Evolutionary conservation across 2,797 vertebrate genomes (phyloP).

Genomic region (Pseudocheirus occidentalis): DNA sequence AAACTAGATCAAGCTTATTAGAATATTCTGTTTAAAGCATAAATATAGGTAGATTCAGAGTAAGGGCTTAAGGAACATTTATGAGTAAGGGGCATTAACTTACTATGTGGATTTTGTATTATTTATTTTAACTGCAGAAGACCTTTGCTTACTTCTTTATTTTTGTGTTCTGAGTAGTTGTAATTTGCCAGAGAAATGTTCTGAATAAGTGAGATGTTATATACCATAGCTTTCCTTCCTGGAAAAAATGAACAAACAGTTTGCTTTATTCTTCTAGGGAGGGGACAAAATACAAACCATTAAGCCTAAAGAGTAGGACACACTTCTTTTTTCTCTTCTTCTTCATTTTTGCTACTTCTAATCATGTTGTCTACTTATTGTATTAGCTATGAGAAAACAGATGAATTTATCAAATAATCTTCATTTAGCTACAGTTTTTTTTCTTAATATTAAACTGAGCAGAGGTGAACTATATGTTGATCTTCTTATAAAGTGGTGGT

Average conservation of each 20-base stretch:
- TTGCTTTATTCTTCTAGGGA: not conserved
- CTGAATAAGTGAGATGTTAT: not conserved
- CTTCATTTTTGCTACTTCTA: slow-evolving; percentile 7
- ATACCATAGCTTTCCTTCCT: not conserved
- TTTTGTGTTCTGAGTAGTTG: not conserved
- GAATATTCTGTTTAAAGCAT: not conserved
- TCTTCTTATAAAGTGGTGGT: not conserved
- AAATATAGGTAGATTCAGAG: not conserved
- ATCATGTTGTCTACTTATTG: not conserved
- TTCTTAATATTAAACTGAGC: not conserved
- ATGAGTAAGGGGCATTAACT: not conserved
- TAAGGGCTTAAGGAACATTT: not conserved
- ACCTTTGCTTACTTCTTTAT: not conserved
- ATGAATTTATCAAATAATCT: not conserved
- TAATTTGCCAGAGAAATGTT: not conserved
- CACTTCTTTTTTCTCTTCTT: not conserved
- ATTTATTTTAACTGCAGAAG: slow-evolving; percentile 2
- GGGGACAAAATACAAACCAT: not conserved
- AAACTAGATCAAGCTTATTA: not conserved
- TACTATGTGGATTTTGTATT: not conserved
- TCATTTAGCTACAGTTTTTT: not conserved
- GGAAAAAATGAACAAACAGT: not conserved
- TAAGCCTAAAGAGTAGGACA: not conserved
- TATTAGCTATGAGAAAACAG: not conserved
- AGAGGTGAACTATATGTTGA: not conserved